Evolutionary conservation across 2,888 invertebrate species (phyloP), one percentile per base, ranked within the genome.

Genomic region (Mythimna pallens): DNA sequence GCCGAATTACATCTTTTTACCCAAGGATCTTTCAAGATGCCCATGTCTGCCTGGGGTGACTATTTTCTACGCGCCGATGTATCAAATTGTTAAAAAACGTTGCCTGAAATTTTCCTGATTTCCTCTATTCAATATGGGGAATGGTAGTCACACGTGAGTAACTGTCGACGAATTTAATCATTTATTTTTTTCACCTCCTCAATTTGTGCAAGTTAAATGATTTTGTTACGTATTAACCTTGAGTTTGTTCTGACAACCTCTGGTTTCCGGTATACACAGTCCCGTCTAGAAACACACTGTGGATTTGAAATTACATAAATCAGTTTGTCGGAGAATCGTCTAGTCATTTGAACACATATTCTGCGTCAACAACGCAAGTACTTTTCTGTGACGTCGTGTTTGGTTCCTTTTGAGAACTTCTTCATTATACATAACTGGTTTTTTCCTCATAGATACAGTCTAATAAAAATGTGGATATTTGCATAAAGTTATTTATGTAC

Each of bases 171-270:
- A 85, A 87, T 81, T 84, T 84, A 88, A 82, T 89, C 91, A 91
- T 90, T 93, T 90, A 90, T 92, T 93, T 93, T 93, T 92, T 91
- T 82, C 86, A 88, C 82, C 82, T 88, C 84, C 84, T 89, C 88
- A 90, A 90, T 89, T 88, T 89, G 88, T 87, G 88, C 85, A 88
- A 90, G 90, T 89, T 91, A 91, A 93, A 89, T 91, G 89, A 89
- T 92, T 85, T 75, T 91, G 86, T 91, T 89, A 91, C 91, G 91
- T 91, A 91, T 88, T 84, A 90, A 84, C 94, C 94, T 94, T 93
- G 93, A 90, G 78, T 80, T 86, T 80, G 87, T 90, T 85, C 86
- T 87, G 87, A 86, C 88, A 85, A 88, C 84, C 65, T 25, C 22
- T 85, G 81, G 85, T 87, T 93, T 93, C 93, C 92, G 92, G 91